These are phyloP conservation scores for Narcine bancroftii DNA, from an alignment of 2,113 vertebrate genomes.

Conservation along the genomic window DNA sequence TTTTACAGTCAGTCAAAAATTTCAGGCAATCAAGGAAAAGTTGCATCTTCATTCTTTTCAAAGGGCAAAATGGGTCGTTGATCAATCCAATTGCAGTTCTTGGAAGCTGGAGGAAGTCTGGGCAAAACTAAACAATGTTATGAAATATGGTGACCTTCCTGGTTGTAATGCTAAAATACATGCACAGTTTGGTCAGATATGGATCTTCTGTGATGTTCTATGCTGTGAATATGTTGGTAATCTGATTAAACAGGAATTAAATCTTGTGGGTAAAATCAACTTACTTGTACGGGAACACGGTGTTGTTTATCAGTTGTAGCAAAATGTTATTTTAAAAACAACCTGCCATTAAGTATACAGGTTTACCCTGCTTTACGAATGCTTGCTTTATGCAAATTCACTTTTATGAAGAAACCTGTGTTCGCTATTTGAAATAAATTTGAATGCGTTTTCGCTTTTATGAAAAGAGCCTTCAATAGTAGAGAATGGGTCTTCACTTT, in stretches of 20 bases:
- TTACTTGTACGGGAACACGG: slow-evolving; percentile 68
- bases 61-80: slow-evolving; percentile 77
- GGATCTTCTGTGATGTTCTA: slow-evolving; percentile 84
- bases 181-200: slow-evolving; percentile 70
- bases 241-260: slow-evolving; percentile 66
- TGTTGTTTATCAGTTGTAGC: slow-evolving; percentile 63
- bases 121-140: slow-evolving; percentile 58
- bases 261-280: slow-evolving; percentile 65
- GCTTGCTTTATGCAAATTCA: too few species aligned
- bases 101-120: slow-evolving; percentile 72
- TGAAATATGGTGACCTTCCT: slow-evolving; percentile 60
- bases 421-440: too few species aligned
- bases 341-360: background rate
- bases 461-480: too few species aligned
- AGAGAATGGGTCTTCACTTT: too few species aligned
- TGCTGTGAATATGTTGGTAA: slow-evolving; percentile 73
- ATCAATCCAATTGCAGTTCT: slow-evolving; percentile 55
- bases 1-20: slow-evolving; percentile 58
- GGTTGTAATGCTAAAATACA: slow-evolving; percentile 84
- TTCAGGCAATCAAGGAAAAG: slow-evolving; percentile 56
- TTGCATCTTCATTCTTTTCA: slow-evolving; percentile 66
- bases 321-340: slow-evolving; percentile 39
- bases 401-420: too few species aligned
- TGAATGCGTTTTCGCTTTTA: too few species aligned
- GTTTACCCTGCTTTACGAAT: too few species aligned